phyloP scores from a whole-genome alignment of 2,113 vertebrate genomes.

The Charadrius vociferus region DNA sequence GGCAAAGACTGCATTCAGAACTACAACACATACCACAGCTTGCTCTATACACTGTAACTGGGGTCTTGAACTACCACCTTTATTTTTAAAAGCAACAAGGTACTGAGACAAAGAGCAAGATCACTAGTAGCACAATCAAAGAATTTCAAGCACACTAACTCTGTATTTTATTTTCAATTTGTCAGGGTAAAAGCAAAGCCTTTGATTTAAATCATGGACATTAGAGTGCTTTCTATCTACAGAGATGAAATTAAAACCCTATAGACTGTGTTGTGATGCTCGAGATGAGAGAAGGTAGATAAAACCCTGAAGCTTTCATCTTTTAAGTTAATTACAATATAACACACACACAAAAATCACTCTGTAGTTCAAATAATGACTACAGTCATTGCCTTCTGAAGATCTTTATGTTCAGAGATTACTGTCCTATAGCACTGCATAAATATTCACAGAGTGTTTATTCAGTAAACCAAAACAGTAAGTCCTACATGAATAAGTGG shows the following conservation, averaged over 20 bases:
- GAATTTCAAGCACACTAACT: slow-evolving; percentile 52
- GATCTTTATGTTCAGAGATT: slow-evolving; percentile 49
- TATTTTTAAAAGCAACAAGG: slow-evolving; percentile 28
- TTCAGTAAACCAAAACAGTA: slow-evolving; percentile 13
- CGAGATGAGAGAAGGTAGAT: slow-evolving; percentile 69
- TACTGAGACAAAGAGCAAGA: slow-evolving; percentile 46
- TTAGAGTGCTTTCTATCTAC: slow-evolving; percentile 42
- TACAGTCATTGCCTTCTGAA: slow-evolving; percentile 55
- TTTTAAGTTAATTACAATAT: slow-evolving; percentile 59
- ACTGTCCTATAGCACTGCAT: background rate
- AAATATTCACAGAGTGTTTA: slow-evolving; percentile 37
- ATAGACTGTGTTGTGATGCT: slow-evolving; percentile 50
- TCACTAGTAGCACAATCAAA: slow-evolving; percentile 36
- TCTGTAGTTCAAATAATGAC: slow-evolving; percentile 52
- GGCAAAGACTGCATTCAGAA: background rate
- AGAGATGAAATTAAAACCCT: slow-evolving; percentile 47
- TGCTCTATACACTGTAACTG: background rate
- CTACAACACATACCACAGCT: background rate
- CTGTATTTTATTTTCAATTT: slow-evolving; percentile 41
- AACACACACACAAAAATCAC: slow-evolving; percentile 34
- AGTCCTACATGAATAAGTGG: background rate
- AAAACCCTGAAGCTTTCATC: slow-evolving; percentile 74
- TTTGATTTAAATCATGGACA: slow-evolving; percentile 75
- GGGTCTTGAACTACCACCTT: background rate
- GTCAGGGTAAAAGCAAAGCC: slow-evolving; percentile 50